A percentile compares a stretch with the other conserved stretches of the same genome.
Evolutionary conservation across 37 sponge, comb jelly and placozoan species (phyloP).

Genomic region (Lycopodina hypogea): DNA sequence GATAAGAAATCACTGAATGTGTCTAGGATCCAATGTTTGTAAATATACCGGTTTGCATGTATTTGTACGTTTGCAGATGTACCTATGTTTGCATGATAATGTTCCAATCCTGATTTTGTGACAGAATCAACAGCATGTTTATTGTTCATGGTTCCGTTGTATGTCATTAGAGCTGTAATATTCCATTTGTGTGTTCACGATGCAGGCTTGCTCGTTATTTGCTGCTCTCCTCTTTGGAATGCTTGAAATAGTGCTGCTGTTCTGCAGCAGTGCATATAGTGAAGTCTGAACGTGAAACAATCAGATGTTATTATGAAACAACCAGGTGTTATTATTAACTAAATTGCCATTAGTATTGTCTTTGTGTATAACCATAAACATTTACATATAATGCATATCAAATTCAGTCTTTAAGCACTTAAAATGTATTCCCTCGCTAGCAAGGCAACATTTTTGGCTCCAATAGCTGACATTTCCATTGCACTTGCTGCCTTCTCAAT

Average conservation of each 20-base stretch:
- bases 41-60: no score
- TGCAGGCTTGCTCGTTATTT: not conserved
- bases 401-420: no score
- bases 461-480: conserved; percentile 91
- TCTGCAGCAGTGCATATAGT: not conserved
- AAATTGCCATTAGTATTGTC: not conserved
- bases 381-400: no score
- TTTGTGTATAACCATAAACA: not conserved
- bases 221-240: not conserved
- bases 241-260: not conserved
- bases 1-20: no score
- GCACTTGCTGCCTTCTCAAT: conserved; percentile 93
- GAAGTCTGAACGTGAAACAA: not conserved
- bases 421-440: conserved; percentile 6
- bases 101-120: no score
- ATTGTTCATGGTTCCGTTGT: no score
- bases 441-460: conserved; percentile 69
- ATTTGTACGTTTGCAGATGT: no score
- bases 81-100: no score
- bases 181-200: no score
- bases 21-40: no score
- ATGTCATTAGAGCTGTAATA: no score
- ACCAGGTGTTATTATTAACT: not conserved
- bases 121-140: no score
- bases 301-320: not conserved